These are phyloP conservation scores for Hylaea fasciaria DNA, from an alignment of 2,888 invertebrate species.

Conservation along the genomic window DNA sequence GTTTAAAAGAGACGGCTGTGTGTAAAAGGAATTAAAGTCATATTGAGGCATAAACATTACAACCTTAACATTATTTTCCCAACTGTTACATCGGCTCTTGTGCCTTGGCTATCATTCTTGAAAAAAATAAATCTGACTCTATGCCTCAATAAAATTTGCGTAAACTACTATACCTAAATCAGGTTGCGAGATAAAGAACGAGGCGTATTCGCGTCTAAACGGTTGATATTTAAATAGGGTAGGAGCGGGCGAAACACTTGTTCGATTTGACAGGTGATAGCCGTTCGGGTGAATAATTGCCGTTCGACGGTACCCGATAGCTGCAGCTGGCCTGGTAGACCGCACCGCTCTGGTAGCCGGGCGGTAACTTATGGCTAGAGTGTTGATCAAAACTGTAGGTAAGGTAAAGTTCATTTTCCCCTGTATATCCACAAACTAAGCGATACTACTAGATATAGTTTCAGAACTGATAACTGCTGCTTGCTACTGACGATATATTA, in stretches of 20 bases:
- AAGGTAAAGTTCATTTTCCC: conserved; percentile 12
- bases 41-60: no score
- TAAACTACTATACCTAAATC: conserved; percentile 52
- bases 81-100: no score
- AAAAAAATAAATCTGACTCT: no score
- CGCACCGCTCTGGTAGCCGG: conserved; percentile 42
- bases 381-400: conserved; percentile 1
- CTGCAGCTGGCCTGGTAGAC: conserved; percentile 62
- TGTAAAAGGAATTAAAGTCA: no score
- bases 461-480: background rate
- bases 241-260: conserved; percentile 78
- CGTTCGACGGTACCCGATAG: conserved; percentile 61
- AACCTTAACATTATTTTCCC: no score
- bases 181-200: conserved; percentile 55
- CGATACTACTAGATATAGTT: no score
- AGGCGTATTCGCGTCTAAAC: conserved; percentile 70
- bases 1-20: no score
- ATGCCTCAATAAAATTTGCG: conserved; percentile 43
- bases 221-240: conserved; percentile 80
- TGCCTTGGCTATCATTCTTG: no score
- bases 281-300: conserved; percentile 74
- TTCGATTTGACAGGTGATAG: conserved; percentile 83
- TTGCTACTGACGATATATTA: background rate
- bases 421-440: no score
- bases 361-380: conserved; percentile 21